Base-by-base conservation (phyloP, 35 echinoderm and acorn worm genomes). In the Amphiura filiformis region DNA sequence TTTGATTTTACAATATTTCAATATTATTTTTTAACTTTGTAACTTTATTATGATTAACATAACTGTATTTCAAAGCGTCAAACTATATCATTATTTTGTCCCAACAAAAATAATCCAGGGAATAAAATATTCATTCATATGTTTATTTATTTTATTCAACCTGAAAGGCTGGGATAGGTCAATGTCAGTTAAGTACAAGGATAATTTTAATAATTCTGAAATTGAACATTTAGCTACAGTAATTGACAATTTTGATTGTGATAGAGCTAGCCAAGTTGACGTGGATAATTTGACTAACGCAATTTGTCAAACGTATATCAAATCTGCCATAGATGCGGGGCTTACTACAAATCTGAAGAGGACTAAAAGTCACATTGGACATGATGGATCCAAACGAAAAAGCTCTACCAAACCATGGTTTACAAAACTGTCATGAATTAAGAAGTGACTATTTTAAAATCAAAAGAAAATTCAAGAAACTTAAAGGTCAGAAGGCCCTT, bases 91-190 rank as follows among this genome's bases (percentile, higher is more conserved):
- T n/a, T n/a, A n/a, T n/a, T n/a, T n/a, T n/a, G n/a, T n/a, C n/a
- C n/a, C n/a, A n/a, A n/a, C n/a, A n/a, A n/a, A n/a, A n/a, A n/a
- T n/a, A n/a, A n/a, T n/a, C n/a, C n/a, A n/a, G n/a, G n/a, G n/a
- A n/a, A n/a, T n/a, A n/a, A n/a, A n/a, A n/a, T n/a, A n/a, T n/a
- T n/a, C n/a, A n/a, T n/a, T n/a, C n/a, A n/a, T n/a, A n/a, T n/a
- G n/a, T n/a, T n/a, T n/a, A n/a, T n/a, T n/a, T n/a, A n/a, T n/a
- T n/a, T n/a, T n/a, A n/a, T n/a, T n/a, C n/a, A n/a, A n/a, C n/a
- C n/a, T 39, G 39, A 83, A 49, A 39, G 44, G 30, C 30, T 83
- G 81, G 81, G 81, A 83, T 42, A 83, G 34, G 39, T 49, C 39
- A n/a, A 83, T 31, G 81, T 42, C 26, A 28, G 37, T 2, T 2